phyloP scores from a whole-genome alignment of 1,140 invertebrate genomes.

The Acromyrmex echinatior region DNA sequence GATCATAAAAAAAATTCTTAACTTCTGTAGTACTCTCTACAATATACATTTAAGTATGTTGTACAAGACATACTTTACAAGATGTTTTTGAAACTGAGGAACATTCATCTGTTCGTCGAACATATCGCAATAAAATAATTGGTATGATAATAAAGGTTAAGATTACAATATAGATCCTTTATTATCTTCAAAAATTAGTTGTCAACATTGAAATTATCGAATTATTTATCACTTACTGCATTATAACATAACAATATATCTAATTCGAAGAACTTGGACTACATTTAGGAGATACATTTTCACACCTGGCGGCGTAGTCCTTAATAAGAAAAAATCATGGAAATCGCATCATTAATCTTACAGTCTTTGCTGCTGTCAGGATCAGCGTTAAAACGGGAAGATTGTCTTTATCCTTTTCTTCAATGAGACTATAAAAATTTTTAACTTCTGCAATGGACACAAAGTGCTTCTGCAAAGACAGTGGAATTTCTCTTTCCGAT shows the following conservation, averaged over 20 bases:
- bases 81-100: conserved; percentile 5
- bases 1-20: conserved; percentile 81
- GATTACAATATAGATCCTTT: neutral
- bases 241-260: conserved; percentile 20
- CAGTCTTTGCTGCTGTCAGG: conserved; percentile 30
- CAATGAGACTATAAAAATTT: conserved; percentile 77
- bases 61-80: neutral
- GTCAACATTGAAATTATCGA: neutral
- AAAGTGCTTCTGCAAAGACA: conserved; percentile 18
- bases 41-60: conserved; percentile 25
- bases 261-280: neutral
- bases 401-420: conserved; percentile 24
- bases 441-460: conserved; percentile 81
- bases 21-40: conserved; percentile 78
- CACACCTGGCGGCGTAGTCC: neutral
- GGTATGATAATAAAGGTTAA: neutral
- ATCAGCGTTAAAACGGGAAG: conserved; percentile 29
- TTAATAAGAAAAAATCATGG: conserved; percentile 56
- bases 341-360: conserved; percentile 47
- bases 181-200: neutral
- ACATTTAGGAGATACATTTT: conserved; percentile 11
- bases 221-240: neutral
- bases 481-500: conserved; percentile 11
- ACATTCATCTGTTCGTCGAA: neutral
- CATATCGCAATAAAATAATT: neutral